Evolutionary conservation across 2,888 invertebrate genomes (phyloP).

Genomic region (Eristalinus aeneus): DNA sequence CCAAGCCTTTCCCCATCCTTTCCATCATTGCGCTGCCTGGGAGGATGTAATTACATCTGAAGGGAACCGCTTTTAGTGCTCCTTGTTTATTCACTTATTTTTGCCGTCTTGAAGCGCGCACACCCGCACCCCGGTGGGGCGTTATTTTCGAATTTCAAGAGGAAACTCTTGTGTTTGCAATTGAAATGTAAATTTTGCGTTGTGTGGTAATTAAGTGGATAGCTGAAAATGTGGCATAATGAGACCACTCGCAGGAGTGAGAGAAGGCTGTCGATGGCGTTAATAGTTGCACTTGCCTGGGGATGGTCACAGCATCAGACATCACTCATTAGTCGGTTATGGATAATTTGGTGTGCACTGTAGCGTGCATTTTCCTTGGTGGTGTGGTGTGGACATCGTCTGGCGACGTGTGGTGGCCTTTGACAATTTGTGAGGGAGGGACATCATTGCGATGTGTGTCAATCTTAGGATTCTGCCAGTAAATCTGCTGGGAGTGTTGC

Average conservation of each 20-base stretch:
- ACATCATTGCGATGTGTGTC: too few species aligned
- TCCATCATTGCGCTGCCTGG: not conserved
- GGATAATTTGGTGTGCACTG: not conserved
- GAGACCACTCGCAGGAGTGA: not conserved
- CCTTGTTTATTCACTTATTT: not conserved
- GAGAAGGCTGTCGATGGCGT: not conserved
- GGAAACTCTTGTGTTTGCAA: conserved; percentile 15
- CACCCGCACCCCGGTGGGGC: not conserved
- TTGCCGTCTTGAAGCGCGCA: not conserved
- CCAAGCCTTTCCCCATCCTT: not conserved
- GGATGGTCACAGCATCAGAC: not conserved
- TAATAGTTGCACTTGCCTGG: not conserved
- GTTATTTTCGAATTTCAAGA: conserved; percentile 37
- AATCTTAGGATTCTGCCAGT: too few species aligned
- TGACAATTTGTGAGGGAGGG: too few species aligned
- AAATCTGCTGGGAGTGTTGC: too few species aligned
- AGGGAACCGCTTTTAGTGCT: conserved; percentile 5
- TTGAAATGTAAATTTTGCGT: conserved; percentile 50
- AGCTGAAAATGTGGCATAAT: not conserved
- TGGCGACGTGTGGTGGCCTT: too few species aligned
- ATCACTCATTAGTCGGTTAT: not conserved
- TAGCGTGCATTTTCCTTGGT: not conserved
- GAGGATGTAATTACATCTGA: not conserved
- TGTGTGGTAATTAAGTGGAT: conserved; percentile 39
- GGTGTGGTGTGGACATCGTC: too few species aligned